phyloP scores from a whole-genome alignment of 2,113 vertebrate genomes.

The Myiozetetes cayanensis region DNA sequence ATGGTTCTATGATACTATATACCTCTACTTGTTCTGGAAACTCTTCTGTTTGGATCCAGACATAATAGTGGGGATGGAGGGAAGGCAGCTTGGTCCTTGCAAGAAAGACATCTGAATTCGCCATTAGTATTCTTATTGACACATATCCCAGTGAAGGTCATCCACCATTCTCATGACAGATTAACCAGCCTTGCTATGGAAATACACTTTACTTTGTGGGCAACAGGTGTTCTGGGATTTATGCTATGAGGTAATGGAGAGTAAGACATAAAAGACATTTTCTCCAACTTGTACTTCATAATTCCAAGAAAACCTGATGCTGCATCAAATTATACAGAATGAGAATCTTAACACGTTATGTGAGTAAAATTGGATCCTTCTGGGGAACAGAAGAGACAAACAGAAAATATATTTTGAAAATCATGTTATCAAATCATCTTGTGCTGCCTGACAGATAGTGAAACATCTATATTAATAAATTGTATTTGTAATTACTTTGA shows the following conservation, averaged over 20 bases:
- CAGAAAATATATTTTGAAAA: neutral
- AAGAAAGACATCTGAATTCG: neutral
- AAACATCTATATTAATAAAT: neutral
- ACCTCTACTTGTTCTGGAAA: neutral
- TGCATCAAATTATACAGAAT: neutral
- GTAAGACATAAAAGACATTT: neutral
- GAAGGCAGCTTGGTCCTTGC: neutral
- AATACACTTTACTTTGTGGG: neutral
- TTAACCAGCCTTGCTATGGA: neutral
- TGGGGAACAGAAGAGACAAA: neutral
- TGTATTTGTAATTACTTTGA: neutral
- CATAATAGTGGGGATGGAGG: fast-evolving
- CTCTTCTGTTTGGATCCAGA: neutral
- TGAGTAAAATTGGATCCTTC: neutral
- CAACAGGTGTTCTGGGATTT: neutral
- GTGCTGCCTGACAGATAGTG: neutral
- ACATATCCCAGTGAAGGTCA: neutral
- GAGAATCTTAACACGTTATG: neutral
- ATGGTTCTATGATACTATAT: neutral
- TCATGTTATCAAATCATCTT: neutral
- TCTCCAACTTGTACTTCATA: neutral
- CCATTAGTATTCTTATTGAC: neutral
- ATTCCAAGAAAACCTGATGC: neutral
- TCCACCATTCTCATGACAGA: neutral
- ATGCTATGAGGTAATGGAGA: neutral